Base-by-base conservation (phyloP, 1,140 invertebrate species). In the Drosophila bocki region DNA sequence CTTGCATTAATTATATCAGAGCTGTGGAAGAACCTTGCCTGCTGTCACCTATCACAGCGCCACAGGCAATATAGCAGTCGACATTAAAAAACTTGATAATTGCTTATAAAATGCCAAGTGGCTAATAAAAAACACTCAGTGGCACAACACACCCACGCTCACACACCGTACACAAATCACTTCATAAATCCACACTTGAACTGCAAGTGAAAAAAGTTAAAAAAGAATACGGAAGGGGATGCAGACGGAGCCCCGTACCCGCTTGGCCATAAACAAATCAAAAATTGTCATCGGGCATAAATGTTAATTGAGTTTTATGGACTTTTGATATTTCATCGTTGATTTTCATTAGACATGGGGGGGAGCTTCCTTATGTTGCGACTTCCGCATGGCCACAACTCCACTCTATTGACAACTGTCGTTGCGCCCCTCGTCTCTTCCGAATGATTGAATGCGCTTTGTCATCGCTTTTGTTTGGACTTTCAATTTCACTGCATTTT, bases 231-330 rank as follows among this genome's bases (percentile, higher is more conserved):
- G 47, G 47, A 61, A 32, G 32, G 62, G 15, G 12, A 37, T 12
- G 12, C 35, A 12, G 22, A 48, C 22, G 13, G 47, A 11, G 26
- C 8, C 8, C n/a, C 44, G 17, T 29, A 4, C 26, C 26, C 26
- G 26, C 26, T 29, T 2, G 13, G 35, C 50, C 53, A 42, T 72
- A 60, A 72, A 72, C 45, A 60, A 72, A 60, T 71, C 70, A 60
- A 50, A 64, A 71, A 45, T 45, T 83, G 69, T 79, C 59, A 60
- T 44, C 39, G 32, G 45, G 58, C 70, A 64, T 77, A 69, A 81
- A 75, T 81, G 74, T 70, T 85, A 85, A 85, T 83, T 85, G 82
- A 75, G 57, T 59, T 85, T 85, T 85, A 85, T 78, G 58, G 78
- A 63, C 60, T 78, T 78, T 81, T 78, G 68, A 85, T 72, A 65